Percentiles rank a stretch among this genome's conserved stretches.
These are phyloP conservation scores for Bembecia ichneumoniformis DNA, from an alignment of 2,888 invertebrate genomes.

Conservation along the genomic window DNA sequence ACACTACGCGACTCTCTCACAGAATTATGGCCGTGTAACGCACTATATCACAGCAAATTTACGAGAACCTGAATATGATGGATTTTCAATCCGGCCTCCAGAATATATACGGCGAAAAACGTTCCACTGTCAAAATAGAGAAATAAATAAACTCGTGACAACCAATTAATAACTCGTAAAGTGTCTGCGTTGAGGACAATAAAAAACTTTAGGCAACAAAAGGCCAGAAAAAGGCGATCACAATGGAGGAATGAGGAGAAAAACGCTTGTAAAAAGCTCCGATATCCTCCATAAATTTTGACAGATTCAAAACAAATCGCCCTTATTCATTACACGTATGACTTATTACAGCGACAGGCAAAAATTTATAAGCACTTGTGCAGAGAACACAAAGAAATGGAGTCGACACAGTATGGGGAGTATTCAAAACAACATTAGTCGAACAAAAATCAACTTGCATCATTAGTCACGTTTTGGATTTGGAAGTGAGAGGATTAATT, in stretches of 20 bases:
- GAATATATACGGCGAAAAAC: constrained; percentile 64
- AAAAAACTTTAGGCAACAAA: constrained; percentile 54
- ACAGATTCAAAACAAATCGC: constrained; percentile 71
- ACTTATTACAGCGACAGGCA: constrained; percentile 58
- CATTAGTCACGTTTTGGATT: constrained; percentile 57
- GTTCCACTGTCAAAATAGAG: constrained; percentile 67
- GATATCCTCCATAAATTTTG: constrained; percentile 69
- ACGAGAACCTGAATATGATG: constrained; percentile 72
- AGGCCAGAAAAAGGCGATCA: constrained; percentile 63
- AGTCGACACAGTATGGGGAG: constrained; percentile 32
- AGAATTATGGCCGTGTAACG: constrained; percentile 68
- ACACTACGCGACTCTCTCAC: constrained; percentile 61
- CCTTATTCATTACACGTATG: constrained; percentile 72
- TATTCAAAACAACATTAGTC: constrained; percentile 35
- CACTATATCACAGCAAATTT: constrained; percentile 70
- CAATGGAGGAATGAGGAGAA: constrained; percentile 61
- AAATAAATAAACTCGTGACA: constrained; percentile 70
- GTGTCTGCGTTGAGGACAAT: constrained; percentile 64
- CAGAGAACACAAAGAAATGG: constrained; percentile 48
- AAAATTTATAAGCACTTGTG: constrained; percentile 60
- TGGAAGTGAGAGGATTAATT: constrained; percentile 23
- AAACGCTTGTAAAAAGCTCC: constrained; percentile 64
- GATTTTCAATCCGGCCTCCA: constrained; percentile 68
- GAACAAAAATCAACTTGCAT: constrained; percentile 43
- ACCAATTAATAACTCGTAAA: constrained; percentile 74